Percentiles rank a stretch among this genome's conserved stretches.
Conservation (phyloP, 2,888 invertebrate genomes). For the Acanthosepion pharaonis region DNA sequence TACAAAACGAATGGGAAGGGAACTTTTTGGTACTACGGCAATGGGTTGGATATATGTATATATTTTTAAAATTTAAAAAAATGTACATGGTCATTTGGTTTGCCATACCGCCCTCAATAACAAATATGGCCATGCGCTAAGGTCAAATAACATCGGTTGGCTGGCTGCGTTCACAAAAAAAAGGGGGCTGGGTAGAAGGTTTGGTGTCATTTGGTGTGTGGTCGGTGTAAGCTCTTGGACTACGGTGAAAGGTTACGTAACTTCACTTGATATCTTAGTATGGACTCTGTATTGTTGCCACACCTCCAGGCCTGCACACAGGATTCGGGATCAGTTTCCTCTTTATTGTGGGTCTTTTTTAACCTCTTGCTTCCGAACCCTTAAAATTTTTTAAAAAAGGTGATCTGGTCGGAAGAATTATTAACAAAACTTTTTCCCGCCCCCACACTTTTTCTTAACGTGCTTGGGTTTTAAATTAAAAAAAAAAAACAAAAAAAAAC, state of each 20-base stretch:
- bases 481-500: too few relatives aligned
- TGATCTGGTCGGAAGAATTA: not conserved
- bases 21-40: constrained; percentile 17
- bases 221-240: constrained; percentile 38
- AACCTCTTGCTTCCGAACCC: not conserved
- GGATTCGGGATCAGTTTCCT: not conserved
- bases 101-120: not conserved
- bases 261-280: constrained; percentile 1
- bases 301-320: not conserved
- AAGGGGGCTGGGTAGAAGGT: not conserved
- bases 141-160: not conserved
- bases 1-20: not conserved
- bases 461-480: not conserved
- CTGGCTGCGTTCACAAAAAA: not conserved
- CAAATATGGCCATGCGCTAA: constrained; percentile 24
- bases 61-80: not conserved
- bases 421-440: not conserved
- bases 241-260: constrained; percentile 17
- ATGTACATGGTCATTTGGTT: not conserved
- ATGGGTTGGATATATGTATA: not conserved
- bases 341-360: not conserved
- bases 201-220: constrained; percentile 25
- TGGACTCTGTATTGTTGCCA: not conserved
- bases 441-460: not conserved
- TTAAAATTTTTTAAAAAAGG: not conserved